These are phyloP conservation scores for Mohoua ochrocephala DNA, from an alignment of 2,113 vertebrate species.

Conservation along the genomic window DNA sequence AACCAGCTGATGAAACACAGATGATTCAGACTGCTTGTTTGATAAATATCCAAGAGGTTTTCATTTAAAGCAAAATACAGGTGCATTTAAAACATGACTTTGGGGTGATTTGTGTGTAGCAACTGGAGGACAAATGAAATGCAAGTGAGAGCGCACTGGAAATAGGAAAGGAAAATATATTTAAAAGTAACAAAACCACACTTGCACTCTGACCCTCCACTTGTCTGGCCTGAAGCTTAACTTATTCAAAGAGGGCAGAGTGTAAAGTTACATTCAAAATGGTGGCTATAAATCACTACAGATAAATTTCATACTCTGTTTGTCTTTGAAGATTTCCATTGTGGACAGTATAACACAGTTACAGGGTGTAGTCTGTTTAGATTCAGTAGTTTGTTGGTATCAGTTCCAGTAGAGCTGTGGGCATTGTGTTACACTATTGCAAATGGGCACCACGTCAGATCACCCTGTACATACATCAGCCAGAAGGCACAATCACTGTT, in stretches of 20 bases:
- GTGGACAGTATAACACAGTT: slow-evolving; percentile 95
- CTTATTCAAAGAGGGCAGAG: slow-evolving; percentile 80
- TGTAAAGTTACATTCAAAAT: slow-evolving; percentile 81
- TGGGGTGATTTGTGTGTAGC: slow-evolving; percentile 82
- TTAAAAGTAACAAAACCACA: slow-evolving; percentile 72
- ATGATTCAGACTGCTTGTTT: slow-evolving; percentile 71
- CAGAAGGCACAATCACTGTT: slow-evolving; percentile 87
- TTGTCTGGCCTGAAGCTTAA: slow-evolving; percentile 78
- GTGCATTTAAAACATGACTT: slow-evolving; percentile 81
- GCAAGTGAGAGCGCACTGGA: slow-evolving; percentile 75
- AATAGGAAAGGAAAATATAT: slow-evolving; percentile 74
- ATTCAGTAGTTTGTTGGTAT: slow-evolving; percentile 99
- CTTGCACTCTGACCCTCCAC: slow-evolving; percentile 86
- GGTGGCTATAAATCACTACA: slow-evolving; percentile 92
- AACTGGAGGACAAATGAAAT: slow-evolving; percentile 72
- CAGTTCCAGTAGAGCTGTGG: slow-evolving; percentile 96
- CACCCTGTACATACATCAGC: slow-evolving; percentile 87
- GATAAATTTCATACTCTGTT: slow-evolving; percentile 89
- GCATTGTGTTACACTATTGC: slow-evolving; percentile 89
- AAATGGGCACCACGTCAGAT: slow-evolving; percentile 98
- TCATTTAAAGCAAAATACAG: slow-evolving; percentile 79
- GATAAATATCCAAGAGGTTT: slow-evolving; percentile 74
- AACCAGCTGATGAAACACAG: slow-evolving; percentile 70
- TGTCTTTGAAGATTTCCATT: slow-evolving; percentile 92
- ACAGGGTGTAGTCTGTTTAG: slow-evolving; percentile 98